phyloP scores from a whole-genome alignment of 2,797 vertebrate species.

The Cossypha caffra region DNA sequence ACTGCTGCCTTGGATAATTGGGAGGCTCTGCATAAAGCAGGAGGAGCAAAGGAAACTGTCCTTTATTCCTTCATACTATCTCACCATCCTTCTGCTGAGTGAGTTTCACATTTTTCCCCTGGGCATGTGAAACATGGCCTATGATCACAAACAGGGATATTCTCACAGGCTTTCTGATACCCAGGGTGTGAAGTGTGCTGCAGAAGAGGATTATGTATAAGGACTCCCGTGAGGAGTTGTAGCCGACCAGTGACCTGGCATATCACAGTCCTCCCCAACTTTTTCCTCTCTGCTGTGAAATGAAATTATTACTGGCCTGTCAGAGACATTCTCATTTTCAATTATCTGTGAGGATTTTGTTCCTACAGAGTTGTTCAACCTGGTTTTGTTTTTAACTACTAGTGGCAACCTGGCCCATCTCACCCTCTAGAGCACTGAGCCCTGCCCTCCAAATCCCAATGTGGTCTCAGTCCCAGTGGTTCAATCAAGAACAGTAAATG shows the following conservation, averaged over 20 bases:
- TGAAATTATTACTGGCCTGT: background rate
- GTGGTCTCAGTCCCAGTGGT: rapidly evolving
- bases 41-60: background rate
- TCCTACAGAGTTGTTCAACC: background rate
- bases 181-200: background rate
- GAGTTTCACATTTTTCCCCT: background rate
- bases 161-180: background rate
- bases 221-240: background rate
- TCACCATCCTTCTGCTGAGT: background rate
- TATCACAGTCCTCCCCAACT: background rate
- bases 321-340: background rate
- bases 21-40: background rate
- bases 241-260: background rate
- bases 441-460: rapidly evolving
- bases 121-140: background rate
- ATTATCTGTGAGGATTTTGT: rapidly evolving
- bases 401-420: background rate
- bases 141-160: background rate
- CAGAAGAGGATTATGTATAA: background rate
- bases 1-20: background rate
- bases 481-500: background rate
- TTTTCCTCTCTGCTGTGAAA: background rate
- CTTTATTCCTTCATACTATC: background rate
- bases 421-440: background rate
- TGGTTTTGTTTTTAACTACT: background rate